Percentiles rank a stretch among this genome's conserved stretches.
Conservation (phyloP, 2,797 vertebrate genomes). For the Sebastolobus alascanus region DNA sequence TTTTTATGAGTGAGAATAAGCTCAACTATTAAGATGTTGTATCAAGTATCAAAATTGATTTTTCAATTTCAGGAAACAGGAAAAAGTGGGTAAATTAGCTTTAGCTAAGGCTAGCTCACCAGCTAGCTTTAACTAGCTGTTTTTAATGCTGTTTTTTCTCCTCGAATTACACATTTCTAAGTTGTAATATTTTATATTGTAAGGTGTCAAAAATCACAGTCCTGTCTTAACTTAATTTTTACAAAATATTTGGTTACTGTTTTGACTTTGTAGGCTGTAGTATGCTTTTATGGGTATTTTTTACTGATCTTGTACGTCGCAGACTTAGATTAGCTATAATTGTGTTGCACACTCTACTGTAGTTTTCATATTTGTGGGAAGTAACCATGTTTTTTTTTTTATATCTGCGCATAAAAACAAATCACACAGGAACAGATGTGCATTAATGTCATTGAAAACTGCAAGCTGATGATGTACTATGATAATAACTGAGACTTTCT, state of each 20-base stretch:
- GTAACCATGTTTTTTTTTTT: neutral
- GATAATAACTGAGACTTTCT: neutral
- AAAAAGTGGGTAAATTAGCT: too few relatives aligned
- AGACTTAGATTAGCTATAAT: neutral
- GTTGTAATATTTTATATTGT: neutral
- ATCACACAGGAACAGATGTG: neutral
- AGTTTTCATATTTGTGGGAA: neutral
- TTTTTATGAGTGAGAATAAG: neutral
- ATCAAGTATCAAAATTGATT: neutral
- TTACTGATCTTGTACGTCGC: neutral
- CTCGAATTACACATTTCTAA: neutral
- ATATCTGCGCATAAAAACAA: neutral
- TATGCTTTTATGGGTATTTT: neutral
- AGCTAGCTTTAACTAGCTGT: neutral
- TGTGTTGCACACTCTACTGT: neutral
- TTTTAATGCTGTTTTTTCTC: neutral
- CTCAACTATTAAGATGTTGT: neutral
- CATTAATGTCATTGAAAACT: neutral
- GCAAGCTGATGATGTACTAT: slow-evolving; percentile 1
- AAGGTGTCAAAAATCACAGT: neutral
- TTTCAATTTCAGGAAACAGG: neutral
- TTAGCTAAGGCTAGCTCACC: neutral
- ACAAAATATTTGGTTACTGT: neutral
- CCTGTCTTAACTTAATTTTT: neutral
- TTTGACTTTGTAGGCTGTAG: neutral